Conservation (phyloP, 2,888 invertebrate species). For the Cephalotes varians region DNA sequence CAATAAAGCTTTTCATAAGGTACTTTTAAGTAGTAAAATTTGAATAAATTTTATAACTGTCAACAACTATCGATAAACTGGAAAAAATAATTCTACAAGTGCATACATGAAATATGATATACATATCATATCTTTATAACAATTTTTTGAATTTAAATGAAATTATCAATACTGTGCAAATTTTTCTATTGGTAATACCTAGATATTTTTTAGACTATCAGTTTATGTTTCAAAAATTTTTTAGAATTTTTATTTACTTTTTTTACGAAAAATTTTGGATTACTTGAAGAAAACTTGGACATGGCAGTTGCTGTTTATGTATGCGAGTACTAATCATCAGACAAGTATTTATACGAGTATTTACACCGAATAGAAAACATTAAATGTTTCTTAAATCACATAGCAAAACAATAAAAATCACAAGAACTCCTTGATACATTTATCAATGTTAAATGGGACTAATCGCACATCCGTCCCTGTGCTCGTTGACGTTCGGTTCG, state of each 20-base stretch:
- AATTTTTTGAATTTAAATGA: neutral
- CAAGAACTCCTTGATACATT: neutral
- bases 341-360: neutral
- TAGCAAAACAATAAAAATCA: neutral
- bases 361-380: too few species aligned
- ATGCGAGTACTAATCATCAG: neutral
- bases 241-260: neutral
- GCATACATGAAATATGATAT: neutral
- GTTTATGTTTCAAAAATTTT: neutral
- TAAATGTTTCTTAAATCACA: neutral
- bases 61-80: neutral
- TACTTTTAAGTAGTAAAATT: neutral
- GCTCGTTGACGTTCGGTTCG: constrained; percentile 73
- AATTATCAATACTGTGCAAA: neutral
- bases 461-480: constrained; percentile 76
- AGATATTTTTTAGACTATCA: neutral
- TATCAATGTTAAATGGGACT: constrained; percentile 40
- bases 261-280: neutral
- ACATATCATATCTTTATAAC: neutral
- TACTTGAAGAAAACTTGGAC: neutral
- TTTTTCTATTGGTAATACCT: neutral
- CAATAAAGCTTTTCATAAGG: constrained; percentile 25
- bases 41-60: constrained; percentile 10
- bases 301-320: neutral
- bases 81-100: neutral